Evolutionary conservation across 2,797 vertebrate species (phyloP), one percentile per base, ranked within the genome.

Genomic region (Falco biarmicus): DNA sequence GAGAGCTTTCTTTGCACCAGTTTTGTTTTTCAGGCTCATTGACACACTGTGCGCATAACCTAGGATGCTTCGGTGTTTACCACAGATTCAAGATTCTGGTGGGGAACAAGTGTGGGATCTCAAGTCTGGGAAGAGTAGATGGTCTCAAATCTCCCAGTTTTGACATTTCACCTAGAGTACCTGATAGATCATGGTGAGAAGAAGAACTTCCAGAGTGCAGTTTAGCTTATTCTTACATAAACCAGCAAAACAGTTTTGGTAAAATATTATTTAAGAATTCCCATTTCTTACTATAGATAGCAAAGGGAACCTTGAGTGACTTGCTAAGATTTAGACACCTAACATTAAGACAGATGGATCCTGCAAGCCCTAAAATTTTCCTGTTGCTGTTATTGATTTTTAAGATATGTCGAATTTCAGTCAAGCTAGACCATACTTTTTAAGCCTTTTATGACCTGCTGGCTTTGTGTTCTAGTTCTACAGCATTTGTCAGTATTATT

Each of bases 1-100:
- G 17, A 18, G 21, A 53, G 3, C 2, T 5, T 28, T 63, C 29
- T 81, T 81, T 87, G 11, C 7, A 41, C 5, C 11, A 69, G 11
- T 25, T 70, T 56, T 57, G 10, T 2, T 39, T 82, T 70, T 75
- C 43, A 59, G 26, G 26, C 15, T 59, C 39, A 63, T 13, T 11
- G 29, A 13, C 4, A n/a, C 3, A 4, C 5, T 65, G 6, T 65
- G 5, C 1, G 2, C 5, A 56, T 5, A 66, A 2, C 4, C 9
- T 25, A 18, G 20, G 20, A 59, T 28, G 7, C 17, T 22, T 78
- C 2, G 0, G 1, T 37, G 14, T 66, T 74, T 81, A 21, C 22
- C 2, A 0, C 11, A 89, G 16, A 3, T 61, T 74, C 32, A 66
- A 84, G 15, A 51, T 37, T 70, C 34, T 71, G 17, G 1, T 63